Percentiles rank a stretch among this genome's conserved stretches.
Conservation (phyloP, 2,888 invertebrate species). For the Tiphia femorata region DNA sequence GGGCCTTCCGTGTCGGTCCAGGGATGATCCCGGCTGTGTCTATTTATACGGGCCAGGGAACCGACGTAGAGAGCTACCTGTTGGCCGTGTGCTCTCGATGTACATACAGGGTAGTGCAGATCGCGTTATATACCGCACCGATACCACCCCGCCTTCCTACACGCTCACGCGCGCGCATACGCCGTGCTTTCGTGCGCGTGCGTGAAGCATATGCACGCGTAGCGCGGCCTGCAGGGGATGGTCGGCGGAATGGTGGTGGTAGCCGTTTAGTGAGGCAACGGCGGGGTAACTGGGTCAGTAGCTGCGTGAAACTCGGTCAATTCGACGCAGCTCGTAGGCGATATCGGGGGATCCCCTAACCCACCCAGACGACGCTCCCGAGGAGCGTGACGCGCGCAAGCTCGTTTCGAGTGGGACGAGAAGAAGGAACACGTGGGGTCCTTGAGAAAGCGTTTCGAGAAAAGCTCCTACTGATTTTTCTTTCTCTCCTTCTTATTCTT, state of each 20-base stretch:
- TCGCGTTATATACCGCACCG: neutral
- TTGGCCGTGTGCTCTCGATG: slow-evolving; percentile 45
- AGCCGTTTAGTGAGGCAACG: no score
- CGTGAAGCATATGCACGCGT: neutral
- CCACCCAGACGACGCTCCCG: neutral
- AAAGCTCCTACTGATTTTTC: no score
- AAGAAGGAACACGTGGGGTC: no score
- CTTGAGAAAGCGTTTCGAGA: no score
- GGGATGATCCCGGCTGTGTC: slow-evolving; percentile 62
- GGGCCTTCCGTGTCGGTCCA: slow-evolving; percentile 48
- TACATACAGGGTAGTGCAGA: neutral
- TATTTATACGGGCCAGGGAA: slow-evolving; percentile 63
- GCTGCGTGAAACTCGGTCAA: slow-evolving; percentile 51
- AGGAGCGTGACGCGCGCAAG: no score
- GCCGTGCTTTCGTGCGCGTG: slow-evolving; percentile 2
- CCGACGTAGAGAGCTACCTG: slow-evolving; percentile 62
- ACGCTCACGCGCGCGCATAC: slow-evolving; percentile 7
- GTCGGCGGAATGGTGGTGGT: slow-evolving; percentile 14
- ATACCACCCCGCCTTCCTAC: slow-evolving; percentile 1
- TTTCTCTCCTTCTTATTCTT: neutral
- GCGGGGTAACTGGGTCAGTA: slow-evolving; percentile 60
- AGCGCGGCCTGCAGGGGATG: slow-evolving; percentile 12
- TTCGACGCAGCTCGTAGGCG: slow-evolving; percentile 19
- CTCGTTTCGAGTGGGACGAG: no score
- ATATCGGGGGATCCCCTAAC: slow-evolving; percentile 3